Evolutionary conservation across 2,113 vertebrate genomes (phyloP).

Genomic region (Lota lota): DNA sequence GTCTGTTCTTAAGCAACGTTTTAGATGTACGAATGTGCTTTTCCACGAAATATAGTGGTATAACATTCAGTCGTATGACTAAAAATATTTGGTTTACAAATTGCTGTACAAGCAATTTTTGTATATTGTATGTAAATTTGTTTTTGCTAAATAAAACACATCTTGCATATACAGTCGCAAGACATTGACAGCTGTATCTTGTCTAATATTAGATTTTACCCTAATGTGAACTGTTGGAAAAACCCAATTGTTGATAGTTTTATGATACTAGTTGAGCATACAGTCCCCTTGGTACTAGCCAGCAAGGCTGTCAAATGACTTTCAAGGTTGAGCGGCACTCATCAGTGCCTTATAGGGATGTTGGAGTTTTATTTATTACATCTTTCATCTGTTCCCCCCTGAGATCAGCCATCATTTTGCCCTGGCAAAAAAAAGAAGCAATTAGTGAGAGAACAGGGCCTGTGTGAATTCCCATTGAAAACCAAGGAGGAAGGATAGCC

Average conservation of each 20-base stretch:
- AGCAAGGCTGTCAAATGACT: slow-evolving; percentile 36
- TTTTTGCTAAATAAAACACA: too few relatives aligned
- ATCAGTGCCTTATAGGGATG: slow-evolving; percentile 23
- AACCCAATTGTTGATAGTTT: background rate
- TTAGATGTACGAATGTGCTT: too few relatives aligned
- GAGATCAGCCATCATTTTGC: slow-evolving; percentile 26
- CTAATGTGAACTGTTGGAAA: too few relatives aligned
- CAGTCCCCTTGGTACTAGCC: background rate
- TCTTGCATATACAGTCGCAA: too few relatives aligned
- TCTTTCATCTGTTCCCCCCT: slow-evolving; percentile 29
- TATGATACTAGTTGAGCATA: background rate
- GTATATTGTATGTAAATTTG: too few relatives aligned
- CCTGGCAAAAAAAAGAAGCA: slow-evolving; percentile 21
- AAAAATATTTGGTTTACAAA: too few relatives aligned
- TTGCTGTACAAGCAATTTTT: too few relatives aligned
- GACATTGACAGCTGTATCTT: too few relatives aligned
- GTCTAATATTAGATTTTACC: too few relatives aligned
- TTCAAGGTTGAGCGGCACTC: slow-evolving; percentile 41
- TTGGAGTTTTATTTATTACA: slow-evolving; percentile 20
- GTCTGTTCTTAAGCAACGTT: too few relatives aligned
- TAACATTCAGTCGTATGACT: too few relatives aligned
- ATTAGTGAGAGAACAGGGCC: slow-evolving; percentile 32
- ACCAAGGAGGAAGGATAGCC: background rate
- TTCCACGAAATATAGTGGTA: too few relatives aligned
- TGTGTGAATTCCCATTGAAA: slow-evolving; percentile 22